Evolutionary conservation across 1,140 invertebrate species (phyloP), one percentile per base, ranked within the genome.

Genomic region (Drosophila tani): DNA sequence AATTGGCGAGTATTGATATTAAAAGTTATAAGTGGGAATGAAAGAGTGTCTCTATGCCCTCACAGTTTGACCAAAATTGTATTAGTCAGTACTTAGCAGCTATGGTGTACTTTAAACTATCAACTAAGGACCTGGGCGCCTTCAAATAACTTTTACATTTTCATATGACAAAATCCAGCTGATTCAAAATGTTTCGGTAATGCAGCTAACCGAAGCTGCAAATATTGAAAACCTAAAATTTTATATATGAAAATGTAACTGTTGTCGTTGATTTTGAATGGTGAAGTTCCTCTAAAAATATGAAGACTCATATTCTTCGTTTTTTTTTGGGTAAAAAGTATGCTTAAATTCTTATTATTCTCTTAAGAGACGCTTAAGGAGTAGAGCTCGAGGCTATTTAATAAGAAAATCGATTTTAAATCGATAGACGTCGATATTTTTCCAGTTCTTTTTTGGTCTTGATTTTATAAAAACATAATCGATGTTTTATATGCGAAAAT

Each of bases 1-100:
- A 51, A 19, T 51, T 32, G 27, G 27, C 50, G 27, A 51, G n/a
- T 38, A 55, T 55, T 55, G 51, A 55, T 53, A 53, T 53, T 35
- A 5, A 35, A 55, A 35, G 32, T 38, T 38, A 1, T 21, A 2
- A 38, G 17, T 14, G 19, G 12, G 4, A 55, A 15, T 38, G 12
- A 35, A 9, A 14, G 14, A 9, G 9, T 12, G 17, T 17, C 9
- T 32, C n/a, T 17, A 17, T n/a, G n/a, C 9, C 15, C n/a, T 32
- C 29, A 51, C 47, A n/a, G n/a, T 2, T 35, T 35, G 32, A 35
- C 3, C 9, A 35, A 11, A 35, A 11, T n/a, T n/a, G 11, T 9
- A 35, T 50, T 50, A n/a, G 9, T n/a, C 24, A 32, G 9, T 32
- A 32, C 27, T 51, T 51, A 51, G 27, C n/a, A 19, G 50, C 11